Evolutionary conservation across 2,888 invertebrate species (phyloP).

Genomic region (Eupithecia centaureata): DNA sequence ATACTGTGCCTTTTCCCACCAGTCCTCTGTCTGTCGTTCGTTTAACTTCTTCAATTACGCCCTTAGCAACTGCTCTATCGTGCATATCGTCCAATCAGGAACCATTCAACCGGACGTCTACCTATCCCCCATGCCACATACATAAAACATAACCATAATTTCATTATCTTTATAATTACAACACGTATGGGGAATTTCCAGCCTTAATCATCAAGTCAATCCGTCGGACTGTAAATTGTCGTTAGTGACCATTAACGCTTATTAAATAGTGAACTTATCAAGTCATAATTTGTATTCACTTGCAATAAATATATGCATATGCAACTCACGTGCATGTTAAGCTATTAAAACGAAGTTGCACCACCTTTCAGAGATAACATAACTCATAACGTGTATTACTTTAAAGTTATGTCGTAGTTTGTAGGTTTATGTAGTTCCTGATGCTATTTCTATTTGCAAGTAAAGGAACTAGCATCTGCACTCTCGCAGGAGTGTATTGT

Average conservation of each 20-base stretch:
- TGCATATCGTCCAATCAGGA: conserved; percentile 27
- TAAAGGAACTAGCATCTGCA: not conserved
- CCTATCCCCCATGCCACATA: conserved; percentile 48
- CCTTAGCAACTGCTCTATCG: not conserved
- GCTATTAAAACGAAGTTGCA: not conserved
- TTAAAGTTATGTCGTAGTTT: not conserved
- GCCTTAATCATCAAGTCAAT: conserved; percentile 40
- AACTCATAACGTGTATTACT: not conserved
- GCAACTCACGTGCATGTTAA: conserved; percentile 4
- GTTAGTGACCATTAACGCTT: conserved; percentile 36
- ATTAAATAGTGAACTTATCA: conserved; percentile 41
- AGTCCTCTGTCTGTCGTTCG: not conserved
- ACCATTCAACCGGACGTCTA: conserved; percentile 55
- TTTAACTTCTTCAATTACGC: not conserved
- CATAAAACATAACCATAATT: conserved; percentile 33
- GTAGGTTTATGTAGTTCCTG: not conserved
- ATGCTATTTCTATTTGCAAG: not conserved
- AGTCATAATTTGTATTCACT: conserved; percentile 40
- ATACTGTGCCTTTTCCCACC: not conserved
- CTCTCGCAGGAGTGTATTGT: not conserved
- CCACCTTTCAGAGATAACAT: not conserved
- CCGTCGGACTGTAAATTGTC: conserved; percentile 40
- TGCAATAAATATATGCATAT: conserved; percentile 30
- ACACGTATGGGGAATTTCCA: conserved; percentile 43
- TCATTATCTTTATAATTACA: conserved; percentile 32